Base-by-base conservation (phyloP, 2,888 invertebrate genomes). In the Clusia tigrina region DNA sequence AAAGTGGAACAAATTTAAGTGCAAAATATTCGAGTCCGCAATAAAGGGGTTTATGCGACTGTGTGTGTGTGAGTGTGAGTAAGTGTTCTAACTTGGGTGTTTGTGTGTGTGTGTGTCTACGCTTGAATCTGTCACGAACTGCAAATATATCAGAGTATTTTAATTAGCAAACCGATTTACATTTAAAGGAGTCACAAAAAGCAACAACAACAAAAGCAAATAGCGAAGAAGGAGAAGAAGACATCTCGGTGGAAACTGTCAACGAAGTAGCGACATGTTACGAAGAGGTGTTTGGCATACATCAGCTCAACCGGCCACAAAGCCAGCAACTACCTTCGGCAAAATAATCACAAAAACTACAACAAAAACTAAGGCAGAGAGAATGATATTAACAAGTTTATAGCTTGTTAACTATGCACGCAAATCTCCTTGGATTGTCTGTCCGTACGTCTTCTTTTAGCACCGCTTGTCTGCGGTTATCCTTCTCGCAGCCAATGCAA, bases 241-340 rank as follows among this genome's bases (percentile, higher is more conserved):
- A 25, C 25, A 17, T 24, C 32, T 9, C 18, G 10, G n/a, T 12
- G 26, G n/a, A 15, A 25, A 6, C 32, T 54, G 54, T 54, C 54
- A 54, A n/a, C 15, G 18, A 26, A 17, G 54, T 54, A 54, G 32
- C 54, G 54, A 54, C 32, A 54, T 32, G 53, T 53, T 23, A 53
- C 24, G 54, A 54, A 54, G 54, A 54, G 54, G 54, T 32, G 54
- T 54, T 54, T 54, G 54, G n/a, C 54, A 54, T 32, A 54, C 54
- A n/a, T n/a, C n/a, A 54, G 54, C 25, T n/a, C 26, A n/a, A 6
- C 9, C 9, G 15, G n/a, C 9, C n/a, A 42, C 42, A 42, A n/a
- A 9, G n/a, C 3, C 42, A 42, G n/a, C 42, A 42, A 42, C n/a
- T 6, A 32, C 6, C 32, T 12, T 6, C 6, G 6, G 32, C 32